Conservation (phyloP, 2,797 vertebrate genomes). For the Leucoraja ocellata region DNA sequence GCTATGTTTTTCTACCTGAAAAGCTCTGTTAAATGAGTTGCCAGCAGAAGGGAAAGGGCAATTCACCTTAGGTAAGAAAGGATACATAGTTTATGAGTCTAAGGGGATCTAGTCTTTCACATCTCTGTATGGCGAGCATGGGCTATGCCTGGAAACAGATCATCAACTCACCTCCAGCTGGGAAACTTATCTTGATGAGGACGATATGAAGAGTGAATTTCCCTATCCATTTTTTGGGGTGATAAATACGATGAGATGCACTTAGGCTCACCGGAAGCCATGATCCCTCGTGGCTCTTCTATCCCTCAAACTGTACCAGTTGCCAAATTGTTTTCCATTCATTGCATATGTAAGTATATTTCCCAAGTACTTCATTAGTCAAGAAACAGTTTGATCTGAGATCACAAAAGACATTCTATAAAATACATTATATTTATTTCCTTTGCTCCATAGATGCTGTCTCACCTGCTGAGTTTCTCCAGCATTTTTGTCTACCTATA, state of each 20-base stretch:
- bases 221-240: not conserved
- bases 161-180: not conserved
- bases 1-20: too few relatives aligned
- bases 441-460: too few relatives aligned
- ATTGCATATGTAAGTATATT: not conserved
- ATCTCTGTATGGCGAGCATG: not conserved
- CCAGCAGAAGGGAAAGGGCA: not conserved
- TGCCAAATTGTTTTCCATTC: not conserved
- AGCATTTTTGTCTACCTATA: too few relatives aligned
- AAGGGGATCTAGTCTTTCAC: not conserved
- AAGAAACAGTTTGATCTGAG: not conserved
- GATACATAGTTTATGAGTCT: not conserved
- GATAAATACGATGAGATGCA: not conserved
- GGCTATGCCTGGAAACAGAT: not conserved
- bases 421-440: not conserved
- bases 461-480: too few relatives aligned
- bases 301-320: not conserved
- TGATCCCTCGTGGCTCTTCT: not conserved
- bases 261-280: too few relatives aligned
- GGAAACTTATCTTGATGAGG: not conserved
- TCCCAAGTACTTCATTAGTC: not conserved
- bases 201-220: not conserved
- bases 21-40: not conserved
- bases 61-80: not conserved
- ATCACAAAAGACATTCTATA: not conserved